A percentile compares a stretch with the other conserved stretches of the same genome.
These are phyloP conservation scores for Dusona sp. DNA, from an alignment of 2,888 invertebrate species.

Conservation along the genomic window DNA sequence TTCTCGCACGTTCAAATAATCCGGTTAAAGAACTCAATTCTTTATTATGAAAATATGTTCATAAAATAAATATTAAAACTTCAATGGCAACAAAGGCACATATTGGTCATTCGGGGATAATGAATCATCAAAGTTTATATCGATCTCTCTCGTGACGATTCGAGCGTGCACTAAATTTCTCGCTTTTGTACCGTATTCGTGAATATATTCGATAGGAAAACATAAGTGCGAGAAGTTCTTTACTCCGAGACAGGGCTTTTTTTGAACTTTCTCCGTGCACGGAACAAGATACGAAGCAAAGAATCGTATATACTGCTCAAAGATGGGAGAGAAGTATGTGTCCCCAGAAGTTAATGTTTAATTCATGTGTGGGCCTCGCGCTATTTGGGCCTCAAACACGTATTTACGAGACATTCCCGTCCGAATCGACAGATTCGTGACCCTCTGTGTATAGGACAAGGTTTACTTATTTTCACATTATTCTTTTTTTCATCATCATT, in stretches of 20 bases:
- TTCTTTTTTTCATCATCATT: background rate
- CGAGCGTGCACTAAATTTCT: too few relatives aligned
- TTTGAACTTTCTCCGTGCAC: constrained; percentile 78
- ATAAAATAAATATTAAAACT: too few relatives aligned
- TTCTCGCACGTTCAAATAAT: background rate
- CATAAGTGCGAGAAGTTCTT: constrained; percentile 44
- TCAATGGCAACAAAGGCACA: background rate
- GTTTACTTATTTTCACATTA: background rate
- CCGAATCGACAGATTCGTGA: constrained; percentile 8
- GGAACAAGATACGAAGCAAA: constrained; percentile 70
- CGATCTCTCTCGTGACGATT: too few relatives aligned
- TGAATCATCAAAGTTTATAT: background rate
- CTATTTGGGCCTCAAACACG: constrained; percentile 73
- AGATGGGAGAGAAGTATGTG: constrained; percentile 78
- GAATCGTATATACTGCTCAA: constrained; percentile 72
- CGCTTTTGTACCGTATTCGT: background rate
- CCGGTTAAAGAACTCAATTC: background rate
- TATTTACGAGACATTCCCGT: constrained; percentile 5
- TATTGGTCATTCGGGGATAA: background rate
- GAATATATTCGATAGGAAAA: constrained; percentile 27
- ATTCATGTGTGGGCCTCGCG: constrained; percentile 77
- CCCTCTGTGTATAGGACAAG: background rate
- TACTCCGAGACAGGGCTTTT: constrained; percentile 43
- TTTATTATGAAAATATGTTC: background rate
- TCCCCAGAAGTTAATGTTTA: constrained; percentile 76